These are phyloP conservation scores for Phania funesta DNA, from an alignment of 2,888 invertebrate species.

Conservation along the genomic window DNA sequence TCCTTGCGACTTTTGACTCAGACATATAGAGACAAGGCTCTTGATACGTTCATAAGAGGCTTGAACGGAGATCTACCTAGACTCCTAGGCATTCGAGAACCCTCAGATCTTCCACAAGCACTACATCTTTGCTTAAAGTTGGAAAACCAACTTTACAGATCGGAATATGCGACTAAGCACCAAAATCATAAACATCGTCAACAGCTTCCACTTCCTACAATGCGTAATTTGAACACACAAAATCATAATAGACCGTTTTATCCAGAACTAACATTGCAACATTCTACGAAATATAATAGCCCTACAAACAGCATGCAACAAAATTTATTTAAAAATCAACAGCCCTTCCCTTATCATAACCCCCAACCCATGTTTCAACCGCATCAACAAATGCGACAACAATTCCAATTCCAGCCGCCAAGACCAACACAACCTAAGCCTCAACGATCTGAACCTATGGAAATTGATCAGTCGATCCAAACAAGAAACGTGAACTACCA, in stretches of 20 bases:
- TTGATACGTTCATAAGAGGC: neutral
- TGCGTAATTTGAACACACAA: neutral
- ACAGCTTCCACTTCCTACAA: neutral
- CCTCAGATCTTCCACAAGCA: constrained; percentile 65
- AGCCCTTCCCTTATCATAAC: neutral
- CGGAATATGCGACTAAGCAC: neutral
- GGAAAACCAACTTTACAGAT: neutral
- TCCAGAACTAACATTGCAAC: neutral
- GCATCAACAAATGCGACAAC: neutral
- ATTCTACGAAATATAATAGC: neutral
- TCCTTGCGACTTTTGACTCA: too few relatives aligned
- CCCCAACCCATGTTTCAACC: neutral
- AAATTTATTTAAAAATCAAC: neutral
- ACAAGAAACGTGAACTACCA: too few relatives aligned
- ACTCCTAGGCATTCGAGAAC: constrained; percentile 64
- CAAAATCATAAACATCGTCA: constrained; percentile 12
- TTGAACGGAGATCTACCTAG: constrained; percentile 5
- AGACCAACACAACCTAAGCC: neutral
- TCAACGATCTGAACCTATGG: too few relatives aligned
- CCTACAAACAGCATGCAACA: neutral
- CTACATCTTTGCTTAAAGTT: too few relatives aligned
- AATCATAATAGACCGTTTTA: neutral
- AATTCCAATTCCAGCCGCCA: neutral
- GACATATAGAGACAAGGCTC: neutral
- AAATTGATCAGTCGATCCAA: too few relatives aligned